Conservation (phyloP, 2,888 invertebrate species). For the Notodonta dromedarius region DNA sequence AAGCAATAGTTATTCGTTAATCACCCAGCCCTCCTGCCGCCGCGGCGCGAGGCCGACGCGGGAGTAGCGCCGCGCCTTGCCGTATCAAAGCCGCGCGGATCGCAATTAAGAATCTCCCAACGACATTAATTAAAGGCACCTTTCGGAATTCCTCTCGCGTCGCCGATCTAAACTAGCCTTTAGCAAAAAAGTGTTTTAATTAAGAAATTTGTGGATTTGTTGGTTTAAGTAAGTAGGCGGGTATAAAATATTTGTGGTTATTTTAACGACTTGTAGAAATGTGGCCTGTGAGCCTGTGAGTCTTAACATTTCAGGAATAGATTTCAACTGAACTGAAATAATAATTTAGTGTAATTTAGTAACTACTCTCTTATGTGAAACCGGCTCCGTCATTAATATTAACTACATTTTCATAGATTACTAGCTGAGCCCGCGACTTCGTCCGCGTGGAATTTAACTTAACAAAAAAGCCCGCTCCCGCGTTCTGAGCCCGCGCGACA, state of each 20-base stretch:
- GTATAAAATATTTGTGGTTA: conserved; percentile 20
- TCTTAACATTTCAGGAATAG: neutral
- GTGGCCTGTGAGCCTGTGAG: neutral
- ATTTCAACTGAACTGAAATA: neutral
- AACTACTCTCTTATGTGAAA: no score
- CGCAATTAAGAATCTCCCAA: conserved; percentile 74
- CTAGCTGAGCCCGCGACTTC: no score
- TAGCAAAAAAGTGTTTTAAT: conserved; percentile 71
- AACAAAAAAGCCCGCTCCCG: no score
- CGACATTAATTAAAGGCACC: conserved; percentile 77
- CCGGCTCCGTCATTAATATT: no score
- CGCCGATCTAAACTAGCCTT: conserved; percentile 71
- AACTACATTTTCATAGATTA: no score
- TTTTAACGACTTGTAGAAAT: conserved; percentile 12
- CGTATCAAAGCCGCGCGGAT: conserved; percentile 62
- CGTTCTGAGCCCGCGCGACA: no score
- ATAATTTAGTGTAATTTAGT: neutral
- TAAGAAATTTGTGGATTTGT: conserved; percentile 60
- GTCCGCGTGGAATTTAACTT: no score
- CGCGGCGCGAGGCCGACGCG: conserved; percentile 18
- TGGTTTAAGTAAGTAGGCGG: conserved; percentile 19
- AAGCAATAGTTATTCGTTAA: conserved; percentile 1
- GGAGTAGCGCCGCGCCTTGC: conserved; percentile 28
- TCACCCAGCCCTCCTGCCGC: neutral
- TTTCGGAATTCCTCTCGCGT: conserved; percentile 48